These are phyloP conservation scores for Sturnira hondurensis DNA, from an alignment of 2,113 vertebrate species.

Conservation along the genomic window DNA sequence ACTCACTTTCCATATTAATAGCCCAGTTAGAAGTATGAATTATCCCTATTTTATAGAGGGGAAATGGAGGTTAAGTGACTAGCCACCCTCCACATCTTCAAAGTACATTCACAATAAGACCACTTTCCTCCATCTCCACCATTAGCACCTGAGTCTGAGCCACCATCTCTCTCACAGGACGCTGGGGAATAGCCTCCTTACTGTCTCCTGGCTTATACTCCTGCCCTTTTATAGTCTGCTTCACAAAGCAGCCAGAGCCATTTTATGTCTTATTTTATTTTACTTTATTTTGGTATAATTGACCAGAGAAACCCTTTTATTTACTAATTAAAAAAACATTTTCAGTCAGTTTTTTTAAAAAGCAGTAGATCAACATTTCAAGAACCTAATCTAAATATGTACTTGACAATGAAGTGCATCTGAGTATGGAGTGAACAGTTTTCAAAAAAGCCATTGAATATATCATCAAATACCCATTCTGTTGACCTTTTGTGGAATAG, in stretches of 20 bases:
- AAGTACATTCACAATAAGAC: background rate
- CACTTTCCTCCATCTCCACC: background rate
- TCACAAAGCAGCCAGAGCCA: background rate
- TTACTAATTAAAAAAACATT: background rate
- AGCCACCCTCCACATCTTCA: background rate
- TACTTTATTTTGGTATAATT: background rate
- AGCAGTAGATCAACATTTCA: constrained; percentile 80
- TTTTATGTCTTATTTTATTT: background rate
- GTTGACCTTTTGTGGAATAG: constrained; percentile 73
- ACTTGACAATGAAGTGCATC: constrained; percentile 81
- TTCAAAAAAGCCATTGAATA: constrained; percentile 69
- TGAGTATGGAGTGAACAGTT: constrained; percentile 75
- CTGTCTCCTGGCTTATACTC: background rate
- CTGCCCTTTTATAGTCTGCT: background rate
- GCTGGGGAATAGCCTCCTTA: background rate
- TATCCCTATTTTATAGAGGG: background rate
- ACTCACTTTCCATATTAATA: background rate
- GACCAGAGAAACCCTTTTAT: background rate
- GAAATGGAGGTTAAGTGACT: background rate
- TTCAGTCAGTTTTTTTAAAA: background rate
- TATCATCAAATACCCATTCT: constrained; percentile 60
- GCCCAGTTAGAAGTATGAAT: background rate
- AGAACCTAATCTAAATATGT: constrained; percentile 79
- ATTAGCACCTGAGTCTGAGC: background rate
- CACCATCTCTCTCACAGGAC: background rate